These are phyloP conservation scores for Columba janthina DNA, from an alignment of 2,113 vertebrate genomes.

Conservation along the genomic window DNA sequence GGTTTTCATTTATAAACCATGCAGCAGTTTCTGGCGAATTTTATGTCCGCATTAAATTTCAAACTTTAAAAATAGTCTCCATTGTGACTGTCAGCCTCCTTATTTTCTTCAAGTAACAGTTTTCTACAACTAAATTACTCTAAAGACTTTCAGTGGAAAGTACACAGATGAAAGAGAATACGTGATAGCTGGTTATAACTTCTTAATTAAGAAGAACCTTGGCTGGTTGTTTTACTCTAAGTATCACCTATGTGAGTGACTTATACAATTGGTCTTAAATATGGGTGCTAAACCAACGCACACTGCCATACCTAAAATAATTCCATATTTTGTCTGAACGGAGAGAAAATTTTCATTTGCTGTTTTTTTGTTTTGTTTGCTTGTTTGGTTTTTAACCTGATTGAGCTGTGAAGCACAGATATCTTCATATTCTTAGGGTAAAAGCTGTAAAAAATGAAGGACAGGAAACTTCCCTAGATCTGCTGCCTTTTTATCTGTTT, in stretches of 20 bases:
- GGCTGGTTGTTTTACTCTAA: neutral
- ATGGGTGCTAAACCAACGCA: neutral
- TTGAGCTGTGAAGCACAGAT: neutral
- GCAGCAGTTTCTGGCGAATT: neutral
- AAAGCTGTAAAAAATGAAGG: neutral
- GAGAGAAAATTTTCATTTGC: neutral
- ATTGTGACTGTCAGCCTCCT: neutral
- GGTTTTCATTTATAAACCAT: neutral
- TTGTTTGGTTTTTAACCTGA: neutral
- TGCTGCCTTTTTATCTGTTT: neutral
- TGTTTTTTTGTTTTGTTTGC: neutral
- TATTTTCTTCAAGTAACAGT: neutral
- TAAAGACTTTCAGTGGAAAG: neutral
- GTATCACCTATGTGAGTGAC: neutral
- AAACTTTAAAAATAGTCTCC: neutral
- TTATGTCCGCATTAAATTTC: neutral
- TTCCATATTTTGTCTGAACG: neutral
- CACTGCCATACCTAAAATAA: neutral
- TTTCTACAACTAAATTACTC: neutral
- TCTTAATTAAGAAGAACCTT: neutral
- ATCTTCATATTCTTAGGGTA: neutral
- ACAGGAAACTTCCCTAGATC: neutral
- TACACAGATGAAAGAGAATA: neutral
- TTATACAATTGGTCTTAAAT: neutral
- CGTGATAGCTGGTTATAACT: neutral